These are phyloP conservation scores for Aphodius sticticus DNA, from an alignment of 2,888 invertebrate species.

Conservation along the genomic window DNA sequence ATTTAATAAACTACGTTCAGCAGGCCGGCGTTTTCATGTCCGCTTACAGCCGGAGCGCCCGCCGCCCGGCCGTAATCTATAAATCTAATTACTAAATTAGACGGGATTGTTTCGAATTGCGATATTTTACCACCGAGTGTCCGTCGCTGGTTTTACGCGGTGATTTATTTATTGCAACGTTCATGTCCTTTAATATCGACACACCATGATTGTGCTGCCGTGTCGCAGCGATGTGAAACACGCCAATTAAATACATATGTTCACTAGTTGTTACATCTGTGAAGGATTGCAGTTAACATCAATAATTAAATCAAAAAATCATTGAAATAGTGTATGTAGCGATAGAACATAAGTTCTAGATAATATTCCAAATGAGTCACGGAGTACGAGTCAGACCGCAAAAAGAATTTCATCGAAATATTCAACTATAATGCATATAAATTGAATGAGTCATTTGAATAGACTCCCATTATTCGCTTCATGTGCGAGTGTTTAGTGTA, in stretches of 20 bases:
- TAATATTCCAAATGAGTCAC: no score
- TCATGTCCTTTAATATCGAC: background rate
- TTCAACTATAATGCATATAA: no score
- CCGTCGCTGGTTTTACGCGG: background rate
- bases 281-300: no score
- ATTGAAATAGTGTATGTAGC: no score
- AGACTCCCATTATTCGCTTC: no score
- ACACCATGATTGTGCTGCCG: background rate
- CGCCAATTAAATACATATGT: background rate
- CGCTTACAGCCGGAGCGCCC: background rate
- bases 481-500: no score
- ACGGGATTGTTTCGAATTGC: background rate
- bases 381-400: no score
- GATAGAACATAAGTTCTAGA: no score
- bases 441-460: no score
- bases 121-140: background rate
- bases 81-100: conserved; percentile 4
- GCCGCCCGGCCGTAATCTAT: background rate
- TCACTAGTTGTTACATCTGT: background rate
- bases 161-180: background rate
- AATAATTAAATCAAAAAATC: no score
- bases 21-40: background rate
- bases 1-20: background rate
- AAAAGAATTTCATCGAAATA: no score
- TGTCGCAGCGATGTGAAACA: background rate